Evolutionary conservation across 2,888 invertebrate species (phyloP), one percentile per base, ranked within the genome.

Genomic region (Campoplex capitator): DNA sequence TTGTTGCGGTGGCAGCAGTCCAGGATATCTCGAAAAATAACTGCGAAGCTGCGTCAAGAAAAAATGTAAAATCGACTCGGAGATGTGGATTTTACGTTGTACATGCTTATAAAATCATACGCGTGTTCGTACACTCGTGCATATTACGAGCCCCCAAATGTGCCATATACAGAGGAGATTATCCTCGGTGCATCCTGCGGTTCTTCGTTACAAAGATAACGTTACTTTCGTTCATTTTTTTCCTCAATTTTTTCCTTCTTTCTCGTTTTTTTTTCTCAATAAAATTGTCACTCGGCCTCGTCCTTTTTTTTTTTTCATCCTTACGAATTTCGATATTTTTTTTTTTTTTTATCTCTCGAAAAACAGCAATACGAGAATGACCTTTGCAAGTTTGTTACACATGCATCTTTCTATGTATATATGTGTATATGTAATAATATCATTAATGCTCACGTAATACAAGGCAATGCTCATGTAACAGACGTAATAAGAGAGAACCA

Each of bases 171-270:
- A 54, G 58, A 0, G 13, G 11, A 76, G 82, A 86, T 83, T 79
- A 86, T 83, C 79, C 28, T 62, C 62, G 51, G 58, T 32, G 88
- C 88, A 90, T 91, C 89, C 89, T 88, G 88, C 83, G 45, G 71
- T 79, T 79, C 75, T 51, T 67, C 45, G n/a, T 56, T 23, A 38
- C n/a, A n/a, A 68, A 83, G 51, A 51, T 73, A 83, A 86, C 86
- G 83, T 83, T 79, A 86, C 79, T 80, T 83, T 48, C 45, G 54
- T 82, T 54, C 56, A 54, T 73, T 73, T 54, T 54, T 67, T 73
- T 67, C 54, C 65, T 32, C 56, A 42, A 58, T 23, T 4, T 28
- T 23, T 8, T 23, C 23, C 28, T 28, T 38, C 23, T 16, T 6
- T 4, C 68, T n/a, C 38, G 16, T 32, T 32, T 62, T 62, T 42